Evolutionary conservation across 2,797 vertebrate species (phyloP).

Genomic region (Emydoidea blandingii): DNA sequence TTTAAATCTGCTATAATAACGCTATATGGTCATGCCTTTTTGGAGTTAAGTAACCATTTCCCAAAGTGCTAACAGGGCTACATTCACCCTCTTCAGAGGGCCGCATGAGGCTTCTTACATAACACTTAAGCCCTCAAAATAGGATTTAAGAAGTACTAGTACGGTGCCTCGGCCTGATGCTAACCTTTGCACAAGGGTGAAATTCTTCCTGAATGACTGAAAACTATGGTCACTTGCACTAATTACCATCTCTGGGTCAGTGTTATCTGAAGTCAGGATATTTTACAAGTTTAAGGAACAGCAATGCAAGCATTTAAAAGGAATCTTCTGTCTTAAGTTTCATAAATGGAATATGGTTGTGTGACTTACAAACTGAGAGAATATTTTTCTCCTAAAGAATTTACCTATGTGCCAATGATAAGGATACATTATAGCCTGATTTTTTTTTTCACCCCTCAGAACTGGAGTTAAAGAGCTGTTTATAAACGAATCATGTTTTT

Average conservation of each 20-base stretch:
- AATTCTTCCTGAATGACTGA: not conserved
- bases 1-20: not conserved
- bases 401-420: not conserved
- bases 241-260: not conserved
- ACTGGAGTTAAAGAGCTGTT: not conserved
- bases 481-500: not conserved
- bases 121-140: not conserved
- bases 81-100: not conserved
- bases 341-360: not conserved
- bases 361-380: not conserved
- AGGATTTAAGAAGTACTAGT: constrained; percentile 3
- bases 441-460: not conserved
- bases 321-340: not conserved
- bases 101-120: not conserved
- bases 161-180: not conserved
- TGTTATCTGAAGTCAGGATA: not conserved
- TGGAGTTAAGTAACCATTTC: not conserved
- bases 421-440: not conserved
- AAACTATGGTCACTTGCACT: not conserved
- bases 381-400: not conserved
- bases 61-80: not conserved
- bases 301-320: not conserved
- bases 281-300: not conserved
- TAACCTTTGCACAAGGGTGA: not conserved
- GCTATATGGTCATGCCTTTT: not conserved